Percentiles rank a stretch among this genome's conserved stretches.
These are phyloP conservation scores for Saturnia pavonia DNA, from an alignment of 2,888 invertebrate species.

Conservation along the genomic window DNA sequence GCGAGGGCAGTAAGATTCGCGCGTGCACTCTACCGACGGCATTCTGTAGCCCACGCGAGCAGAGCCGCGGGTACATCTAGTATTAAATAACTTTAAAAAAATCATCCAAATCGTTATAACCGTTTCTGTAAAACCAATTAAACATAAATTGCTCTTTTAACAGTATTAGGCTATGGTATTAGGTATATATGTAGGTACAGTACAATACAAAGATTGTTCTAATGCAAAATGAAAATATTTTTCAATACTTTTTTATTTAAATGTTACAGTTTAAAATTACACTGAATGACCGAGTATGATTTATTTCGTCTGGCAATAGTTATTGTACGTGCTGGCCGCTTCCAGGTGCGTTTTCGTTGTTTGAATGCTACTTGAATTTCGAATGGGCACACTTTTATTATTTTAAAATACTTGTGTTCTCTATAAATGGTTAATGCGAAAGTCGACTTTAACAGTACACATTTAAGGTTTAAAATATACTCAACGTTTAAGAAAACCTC, in stretches of 20 bases:
- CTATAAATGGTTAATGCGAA: conserved; percentile 8
- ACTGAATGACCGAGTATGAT: conserved; percentile 12
- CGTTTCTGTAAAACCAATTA: no score
- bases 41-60: no score
- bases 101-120: no score
- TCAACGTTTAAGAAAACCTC: neutral
- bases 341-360: conserved; percentile 45
- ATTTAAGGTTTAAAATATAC: neutral
- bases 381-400: conserved; percentile 37
- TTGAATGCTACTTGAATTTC: conserved; percentile 40
- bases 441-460: conserved; percentile 10
- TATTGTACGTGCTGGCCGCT: conserved; percentile 23
- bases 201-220: no score
- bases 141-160: no score
- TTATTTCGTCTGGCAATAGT: conserved; percentile 14
- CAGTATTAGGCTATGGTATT: no score
- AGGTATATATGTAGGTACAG: no score
- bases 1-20: no score
- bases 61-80: no score
- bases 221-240: neutral
- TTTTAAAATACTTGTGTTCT: conserved; percentile 21
- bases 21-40: no score
- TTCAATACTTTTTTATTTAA: neutral
- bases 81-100: no score
- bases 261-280: conserved; percentile 13